These are phyloP conservation scores for Phyllostomus discolor DNA, from an alignment of 2,113 vertebrate species.

Conservation along the genomic window DNA sequence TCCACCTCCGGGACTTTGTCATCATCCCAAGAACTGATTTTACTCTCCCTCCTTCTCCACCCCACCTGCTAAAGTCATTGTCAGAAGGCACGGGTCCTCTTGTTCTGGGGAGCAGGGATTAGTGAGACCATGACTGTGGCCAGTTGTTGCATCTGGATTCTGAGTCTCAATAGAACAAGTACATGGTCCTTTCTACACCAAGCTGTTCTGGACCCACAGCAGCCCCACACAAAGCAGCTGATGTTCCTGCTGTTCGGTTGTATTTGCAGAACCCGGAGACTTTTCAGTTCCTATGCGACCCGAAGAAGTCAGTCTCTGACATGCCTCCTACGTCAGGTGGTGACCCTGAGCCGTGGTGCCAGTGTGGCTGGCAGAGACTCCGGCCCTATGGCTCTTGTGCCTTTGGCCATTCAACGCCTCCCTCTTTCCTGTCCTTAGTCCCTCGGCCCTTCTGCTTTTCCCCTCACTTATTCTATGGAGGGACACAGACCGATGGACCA, in stretches of 20 bases:
- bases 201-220: background rate
- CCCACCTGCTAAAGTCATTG: background rate
- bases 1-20: background rate
- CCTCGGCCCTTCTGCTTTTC: background rate
- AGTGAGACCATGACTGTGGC: background rate
- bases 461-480: background rate
- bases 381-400: background rate
- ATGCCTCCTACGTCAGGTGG: conserved; percentile 77
- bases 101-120: background rate
- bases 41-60: background rate
- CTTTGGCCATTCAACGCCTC: background rate
- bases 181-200: background rate
- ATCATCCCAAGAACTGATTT: background rate
- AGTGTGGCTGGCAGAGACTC: background rate
- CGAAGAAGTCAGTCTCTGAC: background rate
- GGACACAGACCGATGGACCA: background rate
- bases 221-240: background rate
- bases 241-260: conserved; percentile 24
- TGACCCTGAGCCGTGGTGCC: background rate
- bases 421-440: background rate
- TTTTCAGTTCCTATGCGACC: conserved; percentile 63
- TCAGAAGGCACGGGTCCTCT: background rate
- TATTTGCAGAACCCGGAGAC: conserved; percentile 52
- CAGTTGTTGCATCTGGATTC: background rate
- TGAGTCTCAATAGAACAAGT: background rate